Base-by-base conservation (phyloP, 2,797 vertebrate genomes). In the Gephyroberyx darwinii region DNA sequence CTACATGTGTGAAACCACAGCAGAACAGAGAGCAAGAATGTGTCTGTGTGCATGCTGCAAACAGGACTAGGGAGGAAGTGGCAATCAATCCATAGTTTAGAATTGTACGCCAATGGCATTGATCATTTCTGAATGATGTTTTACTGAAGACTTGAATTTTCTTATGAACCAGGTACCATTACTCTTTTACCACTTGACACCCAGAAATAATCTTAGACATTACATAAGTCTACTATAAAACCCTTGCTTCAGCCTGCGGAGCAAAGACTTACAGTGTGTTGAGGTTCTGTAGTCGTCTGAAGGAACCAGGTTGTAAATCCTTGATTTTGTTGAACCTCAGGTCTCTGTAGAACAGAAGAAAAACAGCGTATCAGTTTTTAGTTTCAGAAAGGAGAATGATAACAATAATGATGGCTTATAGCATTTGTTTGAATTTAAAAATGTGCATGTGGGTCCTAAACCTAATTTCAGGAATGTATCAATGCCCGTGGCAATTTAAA, bases 301-400 rank as follows among this genome's bases (percentile, higher is more conserved):
- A 98, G 50, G 97, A 94, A 70, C 95, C 96, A 1, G 94, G 93
- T 48, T 95, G 96, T 83, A 99, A 95, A 89, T 99, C 98, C 88
- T 96, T 95, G 90, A 99, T 97, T 93, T 97, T 96, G 91, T 99
- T 99, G 88, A 99, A 99, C 81, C 98, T 96, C 79, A 99, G 90
- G 80, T 99, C 97, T 90, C 98, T 99, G 93, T 1, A 69, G 79
- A 87, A 63, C 61, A 78, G 71, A 70, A 69, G 62, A 61, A 86
- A 57, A 72, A 70, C 56, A 69, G 30, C 17, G 31, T 59, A 56
- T 64, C 30, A 60, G 48, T 53, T 39, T 48, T 20, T 50, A 0
- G 16, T 30, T 45, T 13, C 35, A 60, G 13, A 26, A 5, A 52
- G 17, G 33, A 37, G 17, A 19, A 39, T 12, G 2, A 39, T 26